Conservation (phyloP, 2,797 vertebrate species). For the Esox lucius region DNA sequence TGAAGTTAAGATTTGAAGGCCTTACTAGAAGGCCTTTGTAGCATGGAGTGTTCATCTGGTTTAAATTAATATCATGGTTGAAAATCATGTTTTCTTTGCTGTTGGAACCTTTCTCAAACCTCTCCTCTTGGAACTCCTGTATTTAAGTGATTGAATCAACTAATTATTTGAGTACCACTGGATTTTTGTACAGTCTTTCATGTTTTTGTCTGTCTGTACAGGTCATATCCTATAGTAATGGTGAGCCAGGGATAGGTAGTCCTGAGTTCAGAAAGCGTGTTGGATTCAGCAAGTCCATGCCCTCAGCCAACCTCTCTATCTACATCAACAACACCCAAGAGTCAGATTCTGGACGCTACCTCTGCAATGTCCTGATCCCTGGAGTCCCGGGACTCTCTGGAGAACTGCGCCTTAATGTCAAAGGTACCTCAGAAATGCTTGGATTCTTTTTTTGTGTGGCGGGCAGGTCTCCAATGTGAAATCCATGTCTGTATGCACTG, state of each 20-base stretch:
- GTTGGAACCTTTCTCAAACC: too few species aligned
- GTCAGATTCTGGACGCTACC: slow-evolving; percentile 83
- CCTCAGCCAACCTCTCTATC: slow-evolving; percentile 84
- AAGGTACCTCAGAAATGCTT: slow-evolving; percentile 64
- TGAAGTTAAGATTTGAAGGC: neutral
- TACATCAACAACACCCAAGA: slow-evolving; percentile 84
- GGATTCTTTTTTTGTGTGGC: too few species aligned
- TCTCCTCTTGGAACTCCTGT: too few species aligned
- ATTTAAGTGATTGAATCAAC: too few species aligned
- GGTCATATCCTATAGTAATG: slow-evolving; percentile 82
- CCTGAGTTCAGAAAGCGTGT: slow-evolving; percentile 70
- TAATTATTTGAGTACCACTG: too few species aligned
- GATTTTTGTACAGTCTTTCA: neutral
- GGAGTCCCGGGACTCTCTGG: slow-evolving; percentile 65
- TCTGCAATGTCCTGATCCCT: slow-evolving; percentile 80
- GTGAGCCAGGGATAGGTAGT: slow-evolving; percentile 72
- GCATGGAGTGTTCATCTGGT: neutral
- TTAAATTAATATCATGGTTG: too few species aligned
- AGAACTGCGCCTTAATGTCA: slow-evolving; percentile 75
- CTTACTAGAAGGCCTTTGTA: neutral
- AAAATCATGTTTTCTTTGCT: too few species aligned
- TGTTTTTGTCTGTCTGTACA: slow-evolving; percentile 43
- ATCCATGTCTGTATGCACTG: slow-evolving; percentile 18
- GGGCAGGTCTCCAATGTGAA: neutral
- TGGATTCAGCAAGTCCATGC: slow-evolving; percentile 77